Conservation (phyloP, 2,797 vertebrate species). For the Molothrus aeneus region DNA sequence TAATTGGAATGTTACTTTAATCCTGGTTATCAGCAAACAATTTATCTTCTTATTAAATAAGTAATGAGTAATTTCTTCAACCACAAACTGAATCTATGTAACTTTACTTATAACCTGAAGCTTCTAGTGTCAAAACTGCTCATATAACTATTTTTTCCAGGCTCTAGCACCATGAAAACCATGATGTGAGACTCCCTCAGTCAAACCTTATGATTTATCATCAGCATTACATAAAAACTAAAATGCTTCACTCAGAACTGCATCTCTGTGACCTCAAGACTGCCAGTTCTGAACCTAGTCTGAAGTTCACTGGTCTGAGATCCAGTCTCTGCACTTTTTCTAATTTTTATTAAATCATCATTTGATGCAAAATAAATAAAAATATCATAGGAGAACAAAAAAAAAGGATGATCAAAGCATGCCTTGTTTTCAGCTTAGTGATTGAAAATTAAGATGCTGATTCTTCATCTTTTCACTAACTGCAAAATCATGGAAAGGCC, state of each 20-base stretch:
- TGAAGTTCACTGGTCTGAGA: background rate
- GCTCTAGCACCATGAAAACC: background rate
- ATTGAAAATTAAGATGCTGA: background rate
- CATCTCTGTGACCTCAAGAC: background rate
- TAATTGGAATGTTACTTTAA: background rate
- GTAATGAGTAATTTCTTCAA: background rate
- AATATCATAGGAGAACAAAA: background rate
- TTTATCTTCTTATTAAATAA: background rate
- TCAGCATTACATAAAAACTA: background rate
- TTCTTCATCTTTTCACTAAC: background rate
- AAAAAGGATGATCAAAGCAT: background rate
- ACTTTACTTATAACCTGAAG: background rate
- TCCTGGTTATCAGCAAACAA: background rate
- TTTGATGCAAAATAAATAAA: background rate
- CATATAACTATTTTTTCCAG: background rate
- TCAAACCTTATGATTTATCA: background rate
- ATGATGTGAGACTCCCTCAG: background rate
- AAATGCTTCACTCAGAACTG: background rate
- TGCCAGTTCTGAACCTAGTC: background rate
- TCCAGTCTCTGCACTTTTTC: background rate
- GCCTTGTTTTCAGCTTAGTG: background rate
- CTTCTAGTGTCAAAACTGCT: background rate
- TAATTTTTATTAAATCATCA: background rate
- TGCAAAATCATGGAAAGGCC: background rate
- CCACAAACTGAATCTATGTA: background rate